phyloP scores from a whole-genome alignment of 2,113 vertebrate species.

The Urocynchramus pylzowi region DNA sequence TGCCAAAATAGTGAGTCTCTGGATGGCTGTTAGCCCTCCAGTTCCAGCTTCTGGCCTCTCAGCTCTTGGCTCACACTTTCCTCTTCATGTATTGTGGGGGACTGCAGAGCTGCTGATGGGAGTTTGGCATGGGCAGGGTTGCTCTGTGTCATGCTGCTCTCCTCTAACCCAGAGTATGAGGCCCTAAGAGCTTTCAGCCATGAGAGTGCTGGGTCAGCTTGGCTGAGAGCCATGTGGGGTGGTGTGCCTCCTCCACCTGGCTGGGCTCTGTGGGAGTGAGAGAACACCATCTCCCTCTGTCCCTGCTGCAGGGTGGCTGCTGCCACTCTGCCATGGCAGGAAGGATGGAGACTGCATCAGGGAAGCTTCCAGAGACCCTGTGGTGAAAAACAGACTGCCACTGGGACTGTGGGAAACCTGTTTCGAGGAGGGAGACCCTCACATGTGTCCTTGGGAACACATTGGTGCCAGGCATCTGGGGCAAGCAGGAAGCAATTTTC shows the following conservation, averaged over 20 bases:
- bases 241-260: fast-evolving
- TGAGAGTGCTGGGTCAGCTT: fast-evolving
- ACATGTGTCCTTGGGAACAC: not conserved
- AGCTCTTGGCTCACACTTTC: not conserved
- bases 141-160: not conserved
- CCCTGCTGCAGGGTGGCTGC: not conserved
- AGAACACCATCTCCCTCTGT: not conserved
- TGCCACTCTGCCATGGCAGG: not conserved
- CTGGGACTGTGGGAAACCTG: not conserved
- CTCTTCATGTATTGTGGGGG: not conserved
- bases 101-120: not conserved
- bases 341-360: not conserved
- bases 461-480: not conserved
- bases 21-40: not conserved
- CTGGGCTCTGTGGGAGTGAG: fast-evolving
- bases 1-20: not conserved
- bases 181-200: not conserved
- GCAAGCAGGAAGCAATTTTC: not conserved
- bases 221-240: fast-evolving
- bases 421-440: not conserved
- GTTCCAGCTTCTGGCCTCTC: not conserved
- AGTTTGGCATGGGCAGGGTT: not conserved
- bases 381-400: not conserved
- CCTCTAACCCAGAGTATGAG: not conserved
- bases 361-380: not conserved